Evolutionary conservation across 2,797 vertebrate species (phyloP).

Genomic region (Macropus fuliginosus): DNA sequence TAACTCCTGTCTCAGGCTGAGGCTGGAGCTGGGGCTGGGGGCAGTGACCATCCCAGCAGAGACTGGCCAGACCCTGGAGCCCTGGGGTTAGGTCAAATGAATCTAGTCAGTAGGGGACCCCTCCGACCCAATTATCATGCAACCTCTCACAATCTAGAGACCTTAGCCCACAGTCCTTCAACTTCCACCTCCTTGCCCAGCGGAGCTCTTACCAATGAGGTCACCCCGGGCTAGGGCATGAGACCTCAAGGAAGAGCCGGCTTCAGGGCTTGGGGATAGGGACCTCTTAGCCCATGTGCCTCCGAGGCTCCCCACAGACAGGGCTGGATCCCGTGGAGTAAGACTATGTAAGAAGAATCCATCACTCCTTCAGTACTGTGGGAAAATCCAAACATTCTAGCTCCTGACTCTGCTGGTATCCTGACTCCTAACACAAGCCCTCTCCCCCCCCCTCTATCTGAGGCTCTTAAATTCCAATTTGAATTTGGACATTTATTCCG

Average conservation of each 20-base stretch:
- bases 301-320: not conserved
- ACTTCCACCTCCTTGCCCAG: not conserved
- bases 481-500: not conserved
- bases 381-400: not conserved
- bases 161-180: not conserved
- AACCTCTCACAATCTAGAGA: not conserved
- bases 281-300: not conserved
- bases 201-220: not conserved
- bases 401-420: not conserved
- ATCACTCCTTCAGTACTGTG: not conserved
- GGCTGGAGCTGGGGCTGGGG: not conserved
- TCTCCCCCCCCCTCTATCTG: not conserved
- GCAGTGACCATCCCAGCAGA: not conserved
- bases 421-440: not conserved
- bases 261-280: not conserved
- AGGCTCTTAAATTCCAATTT: not conserved
- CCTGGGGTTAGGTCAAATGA: not conserved
- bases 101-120: not conserved
- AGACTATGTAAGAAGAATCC: conserved; percentile 1
- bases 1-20: not conserved
- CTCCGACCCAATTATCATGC: not conserved
- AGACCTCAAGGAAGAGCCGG: not conserved
- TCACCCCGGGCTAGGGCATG: not conserved
- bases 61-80: not conserved
- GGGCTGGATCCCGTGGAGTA: not conserved